Conservation (phyloP, 1,140 invertebrate genomes). For the Nasonia vitripennis region DNA sequence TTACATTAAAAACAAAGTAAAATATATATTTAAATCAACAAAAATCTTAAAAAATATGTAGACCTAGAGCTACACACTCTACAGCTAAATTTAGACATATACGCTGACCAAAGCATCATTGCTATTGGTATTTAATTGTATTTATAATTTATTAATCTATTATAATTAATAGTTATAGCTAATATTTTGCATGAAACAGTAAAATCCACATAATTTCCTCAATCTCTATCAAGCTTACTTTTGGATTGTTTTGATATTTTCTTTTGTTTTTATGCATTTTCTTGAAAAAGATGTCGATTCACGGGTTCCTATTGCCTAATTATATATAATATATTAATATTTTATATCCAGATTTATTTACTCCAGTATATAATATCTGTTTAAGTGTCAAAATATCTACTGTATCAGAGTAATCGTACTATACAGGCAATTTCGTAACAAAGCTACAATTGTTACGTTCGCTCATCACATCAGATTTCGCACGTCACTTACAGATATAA, state of each 20-base stretch:
- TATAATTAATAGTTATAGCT: conserved; percentile 62
- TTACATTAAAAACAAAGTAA: conserved; percentile 46
- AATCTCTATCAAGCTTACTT: background rate
- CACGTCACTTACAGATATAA: conserved; percentile 16
- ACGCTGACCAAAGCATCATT: conserved; percentile 72
- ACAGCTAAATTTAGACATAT: conserved; percentile 75
- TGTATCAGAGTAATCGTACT: conserved; percentile 58
- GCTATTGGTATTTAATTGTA: conserved; percentile 67
- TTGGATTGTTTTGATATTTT: conserved; percentile 3
- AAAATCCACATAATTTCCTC: conserved; percentile 56
- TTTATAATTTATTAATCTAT: conserved; percentile 69
- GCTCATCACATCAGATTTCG: conserved; percentile 48
- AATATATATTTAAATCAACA: conserved; percentile 56
- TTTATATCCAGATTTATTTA: conserved; percentile 60
- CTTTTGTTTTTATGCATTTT: conserved; percentile 8
- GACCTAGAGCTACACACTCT: conserved; percentile 70
- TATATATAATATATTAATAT: conserved; percentile 61
- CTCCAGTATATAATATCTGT: conserved; percentile 49
- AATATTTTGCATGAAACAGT: conserved; percentile 56
- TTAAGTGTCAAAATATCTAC: conserved; percentile 60
- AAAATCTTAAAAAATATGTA: conserved; percentile 65
- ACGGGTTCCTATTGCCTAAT: conserved; percentile 31
- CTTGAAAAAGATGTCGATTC: conserved; percentile 44
- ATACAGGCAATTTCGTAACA: conserved; percentile 62
- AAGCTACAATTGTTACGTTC: conserved; percentile 53